Evolutionary conservation across 2,113 vertebrate species (phyloP), one percentile per base, ranked within the genome.

Genomic region (Eidolon helvum): DNA sequence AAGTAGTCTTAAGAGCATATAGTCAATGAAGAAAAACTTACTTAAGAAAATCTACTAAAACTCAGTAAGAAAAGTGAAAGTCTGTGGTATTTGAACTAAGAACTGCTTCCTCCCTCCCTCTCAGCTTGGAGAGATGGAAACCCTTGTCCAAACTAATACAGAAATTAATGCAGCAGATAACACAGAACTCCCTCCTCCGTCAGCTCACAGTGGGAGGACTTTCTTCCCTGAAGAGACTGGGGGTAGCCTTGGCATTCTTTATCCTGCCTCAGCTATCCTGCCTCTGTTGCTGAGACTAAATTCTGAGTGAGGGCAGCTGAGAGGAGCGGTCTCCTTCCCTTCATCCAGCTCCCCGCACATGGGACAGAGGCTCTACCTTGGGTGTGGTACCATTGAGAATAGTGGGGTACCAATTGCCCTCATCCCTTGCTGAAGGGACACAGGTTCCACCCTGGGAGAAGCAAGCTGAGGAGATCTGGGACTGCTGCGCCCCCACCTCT

Each of bases 11-110:
- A 55, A 90, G 71, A 55, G 15, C 66, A 77, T 43, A 71, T 2
- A 68, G 71, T 79, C 65, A 87, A 15, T 83, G 59, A 89, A 83
- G 53, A 53, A 90, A 55, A 30, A 57, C 79, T 66, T 86, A 48
- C 59, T 92, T 19, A 90, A 79, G 69, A 94, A 94, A 77, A 63
- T 74, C 40, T 93, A 83, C 28, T 55, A 59, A 90, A 83, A 78
- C 61, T 93, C 50, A 74, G 2, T 93, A 71, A 80, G 71, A 71
- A 90, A 86, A 95, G 19, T 92, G 65, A 40, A 93, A 83, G 28
- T 45, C 35, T 55, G 26, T 53, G 11, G 35, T 77, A 21, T 75
- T 74, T 89, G 66, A 91, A 65, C 45, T 16, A 14, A 89, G 59
- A 48, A 35, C 30, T 88, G 18, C 24, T 71, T 48, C 18, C 15